Conservation (phyloP, 2,888 invertebrate genomes). For the Stenolophus ochropezus region DNA sequence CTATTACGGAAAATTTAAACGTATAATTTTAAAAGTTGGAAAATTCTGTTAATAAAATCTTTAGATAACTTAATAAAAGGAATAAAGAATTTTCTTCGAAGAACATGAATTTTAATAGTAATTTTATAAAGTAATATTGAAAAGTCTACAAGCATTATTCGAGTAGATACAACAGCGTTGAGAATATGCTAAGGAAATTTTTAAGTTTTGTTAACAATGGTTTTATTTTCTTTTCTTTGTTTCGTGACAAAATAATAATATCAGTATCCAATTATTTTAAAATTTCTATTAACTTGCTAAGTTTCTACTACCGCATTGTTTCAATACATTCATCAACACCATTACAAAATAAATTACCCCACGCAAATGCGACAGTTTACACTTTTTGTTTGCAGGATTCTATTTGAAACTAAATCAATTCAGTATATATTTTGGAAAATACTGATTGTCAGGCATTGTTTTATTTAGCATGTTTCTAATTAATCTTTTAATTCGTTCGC, state of each 20-base stretch:
- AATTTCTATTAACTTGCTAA: not conserved
- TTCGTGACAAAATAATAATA: too few species aligned
- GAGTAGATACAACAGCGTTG: not conserved
- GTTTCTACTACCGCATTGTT: not conserved
- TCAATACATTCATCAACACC: too few species aligned
- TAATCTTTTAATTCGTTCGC: conserved; percentile 10
- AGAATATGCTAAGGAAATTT: not conserved
- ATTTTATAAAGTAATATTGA: not conserved
- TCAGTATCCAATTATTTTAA: too few species aligned
- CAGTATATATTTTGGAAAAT: not conserved
- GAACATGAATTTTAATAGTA: not conserved
- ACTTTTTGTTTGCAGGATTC: too few species aligned
- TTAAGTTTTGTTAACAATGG: not conserved
- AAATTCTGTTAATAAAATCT: not conserved
- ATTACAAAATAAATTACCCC: too few species aligned
- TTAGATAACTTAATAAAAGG: not conserved
- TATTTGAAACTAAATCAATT: not conserved
- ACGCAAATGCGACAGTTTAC: too few species aligned
- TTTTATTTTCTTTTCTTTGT: not conserved
- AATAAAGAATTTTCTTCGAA: not conserved
- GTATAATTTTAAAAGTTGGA: not conserved
- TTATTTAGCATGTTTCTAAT: conserved; percentile 28
- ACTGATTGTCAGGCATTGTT: not conserved
- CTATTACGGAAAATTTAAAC: not conserved
- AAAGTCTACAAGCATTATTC: not conserved